phyloP scores from a whole-genome alignment of 1,140 invertebrate species.

The Holcopasites calliopsidis region DNA sequence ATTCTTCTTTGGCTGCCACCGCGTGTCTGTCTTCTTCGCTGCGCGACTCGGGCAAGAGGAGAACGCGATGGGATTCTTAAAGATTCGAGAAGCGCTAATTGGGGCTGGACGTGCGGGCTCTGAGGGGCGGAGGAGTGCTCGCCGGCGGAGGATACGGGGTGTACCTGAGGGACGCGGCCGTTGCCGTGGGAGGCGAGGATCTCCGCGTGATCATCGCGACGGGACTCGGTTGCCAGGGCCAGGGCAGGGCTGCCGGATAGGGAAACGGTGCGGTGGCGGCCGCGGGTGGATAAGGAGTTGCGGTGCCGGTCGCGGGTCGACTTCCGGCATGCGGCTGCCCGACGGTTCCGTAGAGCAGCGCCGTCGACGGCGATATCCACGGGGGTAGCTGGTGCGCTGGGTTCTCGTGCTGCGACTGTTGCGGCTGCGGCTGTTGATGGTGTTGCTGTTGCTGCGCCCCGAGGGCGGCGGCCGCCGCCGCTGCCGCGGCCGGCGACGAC shows the following conservation, averaged over 20 bases:
- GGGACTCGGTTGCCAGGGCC: slow-evolving; percentile 75
- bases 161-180: slow-evolving; percentile 69
- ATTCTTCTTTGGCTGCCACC: slow-evolving; percentile 25
- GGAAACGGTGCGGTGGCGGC: slow-evolving; percentile 65
- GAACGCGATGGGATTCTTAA: slow-evolving; percentile 21
- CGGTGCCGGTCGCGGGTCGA: slow-evolving; percentile 51
- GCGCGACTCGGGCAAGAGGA: background rate
- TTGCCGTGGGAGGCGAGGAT: slow-evolving; percentile 69
- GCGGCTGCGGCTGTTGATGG: slow-evolving; percentile 56
- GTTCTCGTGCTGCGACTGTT: slow-evolving; percentile 39
- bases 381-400: slow-evolving; percentile 44
- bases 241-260: slow-evolving; percentile 71
- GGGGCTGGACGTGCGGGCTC: slow-evolving; percentile 69
- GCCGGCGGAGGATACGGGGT: slow-evolving; percentile 73
- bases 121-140: slow-evolving; percentile 69
- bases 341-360: slow-evolving; percentile 67
- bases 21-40: background rate
- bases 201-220: slow-evolving; percentile 73
- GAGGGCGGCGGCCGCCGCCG: slow-evolving; percentile 55
- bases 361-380: slow-evolving; percentile 67
- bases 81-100: slow-evolving; percentile 69
- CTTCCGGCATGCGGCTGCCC: slow-evolving; percentile 62
- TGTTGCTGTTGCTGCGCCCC: slow-evolving; percentile 67
- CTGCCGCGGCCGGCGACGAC: slow-evolving; percentile 66
- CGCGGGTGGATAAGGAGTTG: slow-evolving; percentile 66